Base-by-base conservation (phyloP, 2,113 vertebrate species). In the Antechinus flavipes region DNA sequence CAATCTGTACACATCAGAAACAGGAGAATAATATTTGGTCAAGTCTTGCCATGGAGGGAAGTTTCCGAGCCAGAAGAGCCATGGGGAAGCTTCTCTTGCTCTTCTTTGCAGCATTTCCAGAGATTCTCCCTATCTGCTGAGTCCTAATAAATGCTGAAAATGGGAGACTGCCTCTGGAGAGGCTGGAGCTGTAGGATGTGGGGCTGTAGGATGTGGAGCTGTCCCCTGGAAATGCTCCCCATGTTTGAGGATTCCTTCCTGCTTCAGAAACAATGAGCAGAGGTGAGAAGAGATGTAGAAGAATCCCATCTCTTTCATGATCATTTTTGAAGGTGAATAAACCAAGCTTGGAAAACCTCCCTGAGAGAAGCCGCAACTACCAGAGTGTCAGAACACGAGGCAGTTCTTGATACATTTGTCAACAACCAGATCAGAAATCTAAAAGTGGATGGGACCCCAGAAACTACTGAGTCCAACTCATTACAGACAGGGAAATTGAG, bases 251-350 rank as follows among this genome's bases (percentile, higher is more conserved):
- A 54, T 91, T 93, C 89, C 7, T 93, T 55, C 91, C 3, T 93
- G 54, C n/a, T 84, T 95, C 94, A 16, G n/a, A 61, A 93, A 94
- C 91, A 55, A 47, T 90, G 90, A 89, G 35, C n/a, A 93, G 26
- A 91, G 23, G 8, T 61, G n/a, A 95, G 50, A 76, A 90, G 89
- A 94, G 47, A 90, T 47, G 54, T 19, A 84, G 16, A 84, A 16
- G 35, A 49, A 24, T 50, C 46, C 89, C 24, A 49, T 27, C 49
- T 58, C 27, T 68, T 68, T 47, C 22, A 46, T 42, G 42, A 47
- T 3, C 24, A 25, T 46, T 49, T 46, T 49, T n/a, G 27, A 90
- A 90, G 8, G 2, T 27, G 6, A 90, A 90, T 50, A 0, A 1
- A 42, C 16, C 19, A 42, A 22, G 68, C 35, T 42, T 23, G 68